phyloP scores from a whole-genome alignment of 53 echinoderm and acorn worm species.

The Luidia sarsii region DNA sequence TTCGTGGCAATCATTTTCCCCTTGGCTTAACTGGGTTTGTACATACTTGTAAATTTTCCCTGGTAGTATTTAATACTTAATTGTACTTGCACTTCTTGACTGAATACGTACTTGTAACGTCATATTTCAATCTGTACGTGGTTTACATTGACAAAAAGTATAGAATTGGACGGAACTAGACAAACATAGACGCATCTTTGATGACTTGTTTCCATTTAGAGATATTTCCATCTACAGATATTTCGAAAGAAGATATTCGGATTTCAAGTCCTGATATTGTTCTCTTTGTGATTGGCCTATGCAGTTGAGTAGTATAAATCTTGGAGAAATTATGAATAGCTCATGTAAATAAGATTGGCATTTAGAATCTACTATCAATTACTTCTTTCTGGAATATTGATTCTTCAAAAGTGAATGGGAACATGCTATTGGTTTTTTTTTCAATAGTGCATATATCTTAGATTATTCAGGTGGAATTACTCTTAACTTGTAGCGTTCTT shows the following conservation, averaged over 20 bases:
- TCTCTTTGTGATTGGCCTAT: slow-evolving; percentile 29
- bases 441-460: too few species aligned
- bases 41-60: neutral
- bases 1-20: neutral
- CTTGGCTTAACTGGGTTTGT: neutral
- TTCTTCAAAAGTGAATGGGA: neutral
- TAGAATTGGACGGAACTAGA: neutral
- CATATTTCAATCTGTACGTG: neutral
- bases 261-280: neutral
- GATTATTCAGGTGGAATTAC: too few species aligned
- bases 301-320: slow-evolving; percentile 26
- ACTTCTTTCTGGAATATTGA: neutral
- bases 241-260: neutral
- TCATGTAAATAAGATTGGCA: neutral
- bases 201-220: neutral
- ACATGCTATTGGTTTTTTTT: neutral
- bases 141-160: neutral
- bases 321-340: neutral
- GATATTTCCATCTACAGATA: neutral
- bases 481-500: too few species aligned
- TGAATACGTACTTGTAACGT: neutral
- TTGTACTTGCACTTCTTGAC: neutral
- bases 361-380: neutral
- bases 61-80: neutral
- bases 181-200: too few species aligned